phyloP scores from a whole-genome alignment of 1,140 invertebrate species.

The Drosophila quadrilineata region DNA sequence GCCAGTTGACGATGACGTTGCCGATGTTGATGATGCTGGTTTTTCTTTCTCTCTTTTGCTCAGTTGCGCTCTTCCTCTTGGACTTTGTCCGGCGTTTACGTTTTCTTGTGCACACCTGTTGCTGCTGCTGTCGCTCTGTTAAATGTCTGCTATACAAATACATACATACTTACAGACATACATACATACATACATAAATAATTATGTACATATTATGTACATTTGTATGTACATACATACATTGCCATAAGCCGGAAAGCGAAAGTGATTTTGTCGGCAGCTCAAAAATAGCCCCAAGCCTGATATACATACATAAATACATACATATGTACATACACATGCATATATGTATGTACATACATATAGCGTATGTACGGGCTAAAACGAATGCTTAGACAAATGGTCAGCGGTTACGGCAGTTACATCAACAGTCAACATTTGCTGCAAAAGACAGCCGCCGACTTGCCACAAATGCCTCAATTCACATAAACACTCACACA shows the following conservation, averaged over 20 bases:
- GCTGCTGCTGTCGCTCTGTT: constrained; percentile 12
- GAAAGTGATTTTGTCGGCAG: constrained; percentile 67
- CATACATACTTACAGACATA: background rate
- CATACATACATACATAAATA: background rate
- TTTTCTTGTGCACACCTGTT: constrained; percentile 32
- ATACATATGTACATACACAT: no score
- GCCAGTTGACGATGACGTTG: no score
- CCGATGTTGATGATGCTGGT: no score
- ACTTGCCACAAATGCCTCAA: constrained; percentile 53
- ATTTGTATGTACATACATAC: background rate
- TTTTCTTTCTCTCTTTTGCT: background rate
- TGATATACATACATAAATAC: no score
- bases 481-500: constrained; percentile 23
- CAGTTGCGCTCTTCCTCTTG: constrained; percentile 6
- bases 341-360: no score
- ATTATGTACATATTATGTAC: background rate
- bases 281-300: constrained; percentile 40
- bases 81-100: constrained; percentile 15
- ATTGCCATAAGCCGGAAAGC: constrained; percentile 52
- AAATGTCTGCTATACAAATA: constrained; percentile 22
- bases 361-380: constrained; percentile 38
- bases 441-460: constrained; percentile 63
- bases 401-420: constrained; percentile 47
- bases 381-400: constrained; percentile 54
- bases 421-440: constrained; percentile 64